Evolutionary conservation across 2,113 vertebrate species (phyloP).

Genomic region (Oncorhynchus clarkii): DNA sequence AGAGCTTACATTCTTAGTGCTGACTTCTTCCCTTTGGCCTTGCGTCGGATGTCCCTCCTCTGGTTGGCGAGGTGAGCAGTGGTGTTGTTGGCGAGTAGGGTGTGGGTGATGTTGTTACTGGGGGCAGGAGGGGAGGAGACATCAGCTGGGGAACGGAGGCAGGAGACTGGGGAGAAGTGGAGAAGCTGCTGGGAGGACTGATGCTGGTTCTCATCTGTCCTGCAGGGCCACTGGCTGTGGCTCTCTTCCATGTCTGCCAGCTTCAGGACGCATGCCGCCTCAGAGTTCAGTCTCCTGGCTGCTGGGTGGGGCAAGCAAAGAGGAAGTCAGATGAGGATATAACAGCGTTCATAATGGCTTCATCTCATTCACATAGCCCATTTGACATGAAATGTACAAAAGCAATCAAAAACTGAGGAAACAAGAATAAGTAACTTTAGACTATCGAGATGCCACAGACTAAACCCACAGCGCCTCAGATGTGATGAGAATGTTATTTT

Average conservation of each 20-base stretch:
- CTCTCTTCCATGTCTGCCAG: slow-evolving; percentile 68
- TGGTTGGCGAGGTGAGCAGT: slow-evolving; percentile 34
- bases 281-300: slow-evolving; percentile 65
- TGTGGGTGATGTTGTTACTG: slow-evolving; percentile 30
- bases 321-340: background rate
- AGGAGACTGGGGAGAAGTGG: slow-evolving; percentile 23
- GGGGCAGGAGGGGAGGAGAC: slow-evolving; percentile 36
- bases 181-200: slow-evolving; percentile 29
- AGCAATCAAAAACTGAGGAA: background rate
- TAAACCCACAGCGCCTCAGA: background rate
- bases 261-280: slow-evolving; percentile 61
- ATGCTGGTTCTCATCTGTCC: slow-evolving; percentile 44
- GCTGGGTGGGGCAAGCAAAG: background rate
- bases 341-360: background rate
- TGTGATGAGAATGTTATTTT: background rate
- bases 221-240: slow-evolving; percentile 64
- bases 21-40: slow-evolving; percentile 74
- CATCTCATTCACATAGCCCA: background rate
- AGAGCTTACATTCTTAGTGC: slow-evolving; percentile 76
- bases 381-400: background rate
- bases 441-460: background rate
- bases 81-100: slow-evolving; percentile 57
- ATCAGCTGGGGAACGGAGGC: slow-evolving; percentile 28
- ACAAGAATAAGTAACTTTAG: background rate
- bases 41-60: slow-evolving; percentile 70